Base-by-base conservation (phyloP, 2,797 vertebrate species). In the Pangasius larnaudii region DNA sequence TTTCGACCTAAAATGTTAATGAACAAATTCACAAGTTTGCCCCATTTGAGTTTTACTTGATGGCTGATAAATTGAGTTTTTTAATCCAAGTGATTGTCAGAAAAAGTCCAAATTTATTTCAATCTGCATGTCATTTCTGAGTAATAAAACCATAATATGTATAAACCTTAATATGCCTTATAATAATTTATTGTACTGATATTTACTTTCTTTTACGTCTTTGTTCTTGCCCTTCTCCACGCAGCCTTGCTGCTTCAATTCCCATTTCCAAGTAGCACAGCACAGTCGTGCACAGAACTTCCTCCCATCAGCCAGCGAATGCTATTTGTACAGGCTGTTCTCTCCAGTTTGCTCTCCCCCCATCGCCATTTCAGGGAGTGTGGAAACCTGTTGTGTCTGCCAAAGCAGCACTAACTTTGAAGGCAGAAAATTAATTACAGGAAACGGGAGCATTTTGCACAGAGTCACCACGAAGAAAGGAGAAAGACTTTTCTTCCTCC, bases 341-440 rank as follows among this genome's bases (percentile, higher is more conserved):
- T 77, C 85, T 46, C 11, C 59, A 33, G 67, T 86, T 65, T 75
- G 46, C 87, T 5, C 51, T 56, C 22, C 39, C 59, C 5, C 71
- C 69, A 51, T 51, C 72, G 10, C 10, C 59, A 14, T 65, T 84
- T 72, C 86, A 30, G 59, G 71, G 58, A 85, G 72, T 67, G 59
- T 24, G 59, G 82, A 88, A 85, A 77, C 82, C 81, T 85, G 87
- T 88, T 81, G 30, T 67, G 74, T 65, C n/a, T 75, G 86, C 81
- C 80, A 84, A 85, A 61, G 65, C 53, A 74, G 63, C 84, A 72
- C 75, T 33, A 71, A 82, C 77, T 86, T 51, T 82, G 87, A 82
- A 89, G 78, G 84, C 58, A 30, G 56, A 83, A 89, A 83, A 89
- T 86, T 86, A 42, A 86, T 85, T 65, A 85, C 87, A 79, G 83